Evolutionary conservation across 2,888 invertebrate genomes (phyloP).

Genomic region (Heliconius hortense): DNA sequence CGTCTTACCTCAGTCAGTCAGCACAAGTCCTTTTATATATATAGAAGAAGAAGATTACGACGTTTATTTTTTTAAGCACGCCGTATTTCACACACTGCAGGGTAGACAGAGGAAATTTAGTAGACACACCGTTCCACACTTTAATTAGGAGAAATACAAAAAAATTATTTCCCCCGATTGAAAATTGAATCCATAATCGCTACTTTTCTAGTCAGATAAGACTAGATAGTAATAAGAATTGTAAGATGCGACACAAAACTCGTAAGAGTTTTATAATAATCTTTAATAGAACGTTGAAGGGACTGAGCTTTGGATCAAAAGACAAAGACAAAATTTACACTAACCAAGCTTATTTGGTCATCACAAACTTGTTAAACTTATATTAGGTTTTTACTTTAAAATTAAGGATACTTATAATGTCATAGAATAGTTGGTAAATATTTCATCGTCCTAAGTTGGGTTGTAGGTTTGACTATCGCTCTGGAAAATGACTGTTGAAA

Average conservation of each 20-base stretch:
- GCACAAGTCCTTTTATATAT: no score
- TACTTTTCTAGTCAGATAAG: not conserved
- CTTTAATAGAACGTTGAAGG: not conserved
- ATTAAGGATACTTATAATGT: not conserved
- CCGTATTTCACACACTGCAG: no score
- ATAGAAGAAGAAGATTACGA: no score
- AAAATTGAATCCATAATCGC: no score
- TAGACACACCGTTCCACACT: no score
- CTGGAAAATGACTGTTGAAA: not conserved
- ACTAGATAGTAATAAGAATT: not conserved
- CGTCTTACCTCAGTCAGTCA: no score
- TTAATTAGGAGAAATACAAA: no score
- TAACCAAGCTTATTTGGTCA: not conserved
- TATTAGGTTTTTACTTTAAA: not conserved
- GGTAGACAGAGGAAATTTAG: no score
- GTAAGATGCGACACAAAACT: not conserved
- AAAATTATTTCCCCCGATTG: no score
- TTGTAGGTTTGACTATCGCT: not conserved
- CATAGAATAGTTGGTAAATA: not conserved
- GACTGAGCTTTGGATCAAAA: not conserved
- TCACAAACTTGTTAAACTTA: conserved; percentile 8
- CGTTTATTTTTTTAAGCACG: no score
- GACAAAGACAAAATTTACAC: conserved; percentile 19
- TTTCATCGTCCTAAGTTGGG: not conserved
- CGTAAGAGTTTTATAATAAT: conserved; percentile 1